phyloP scores from a whole-genome alignment of 2,888 invertebrate genomes.

The Scotopteryx bipunctaria region DNA sequence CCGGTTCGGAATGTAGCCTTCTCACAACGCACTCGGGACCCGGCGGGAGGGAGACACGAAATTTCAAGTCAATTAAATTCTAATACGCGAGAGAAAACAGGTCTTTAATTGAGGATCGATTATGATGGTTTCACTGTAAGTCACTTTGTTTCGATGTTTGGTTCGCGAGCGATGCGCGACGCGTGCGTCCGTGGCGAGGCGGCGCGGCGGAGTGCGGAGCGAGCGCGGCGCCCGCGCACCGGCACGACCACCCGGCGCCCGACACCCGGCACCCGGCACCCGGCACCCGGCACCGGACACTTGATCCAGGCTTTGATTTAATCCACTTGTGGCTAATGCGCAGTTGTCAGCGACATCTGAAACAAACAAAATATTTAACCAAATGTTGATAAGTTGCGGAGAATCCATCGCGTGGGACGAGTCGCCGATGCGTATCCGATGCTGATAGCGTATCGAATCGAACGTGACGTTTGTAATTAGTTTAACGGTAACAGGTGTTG shows the following conservation, averaged over 20 bases:
- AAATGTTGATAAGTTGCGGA: constrained; percentile 2
- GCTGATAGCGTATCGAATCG: constrained; percentile 18
- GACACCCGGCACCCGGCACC: too few species aligned
- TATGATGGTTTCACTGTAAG: constrained; percentile 52
- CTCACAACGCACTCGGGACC: constrained; percentile 68
- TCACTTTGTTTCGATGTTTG: constrained; percentile 40
- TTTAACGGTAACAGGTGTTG: constrained; percentile 36
- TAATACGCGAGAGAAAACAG: constrained; percentile 46
- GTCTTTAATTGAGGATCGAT: constrained; percentile 41
- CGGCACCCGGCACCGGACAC: too few species aligned
- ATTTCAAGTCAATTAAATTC: constrained; percentile 45
- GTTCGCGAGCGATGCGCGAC: constrained; percentile 41
- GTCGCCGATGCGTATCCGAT: not conserved
- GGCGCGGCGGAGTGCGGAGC: constrained; percentile 60
- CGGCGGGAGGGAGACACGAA: constrained; percentile 50
- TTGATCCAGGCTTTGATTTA: constrained; percentile 63
- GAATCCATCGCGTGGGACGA: too few species aligned
- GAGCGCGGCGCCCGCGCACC: constrained; percentile 40
- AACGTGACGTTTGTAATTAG: constrained; percentile 31
- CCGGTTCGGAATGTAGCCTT: constrained; percentile 81
- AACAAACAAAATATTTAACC: constrained; percentile 36
- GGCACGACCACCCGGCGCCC: too few species aligned
- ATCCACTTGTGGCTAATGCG: constrained; percentile 50
- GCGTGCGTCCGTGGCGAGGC: constrained; percentile 53
- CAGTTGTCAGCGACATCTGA: constrained; percentile 44